A percentile compares a stretch with the other conserved stretches of the same genome.
phyloP scores from a whole-genome alignment of 1,140 invertebrate species.

The Nebria ingens region DNA sequence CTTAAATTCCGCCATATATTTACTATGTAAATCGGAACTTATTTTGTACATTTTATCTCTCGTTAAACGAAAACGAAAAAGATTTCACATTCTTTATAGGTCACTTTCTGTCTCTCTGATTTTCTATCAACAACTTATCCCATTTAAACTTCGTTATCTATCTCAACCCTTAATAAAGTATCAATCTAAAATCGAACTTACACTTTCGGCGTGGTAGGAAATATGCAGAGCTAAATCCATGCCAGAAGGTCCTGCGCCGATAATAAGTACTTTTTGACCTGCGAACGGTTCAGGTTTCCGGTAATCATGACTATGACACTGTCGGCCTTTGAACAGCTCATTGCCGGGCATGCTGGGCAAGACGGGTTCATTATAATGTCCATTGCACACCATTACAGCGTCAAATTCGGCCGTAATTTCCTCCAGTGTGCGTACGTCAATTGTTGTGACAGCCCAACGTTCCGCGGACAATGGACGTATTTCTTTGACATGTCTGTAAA shows the following conservation, averaged over 20 bases:
- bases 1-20: no score
- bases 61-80: no score
- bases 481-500: slow-evolving; percentile 50
- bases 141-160: no score
- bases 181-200: no score
- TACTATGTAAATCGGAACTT: no score
- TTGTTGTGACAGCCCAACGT: slow-evolving; percentile 50
- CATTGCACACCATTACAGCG: slow-evolving; percentile 76
- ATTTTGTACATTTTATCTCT: no score
- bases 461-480: slow-evolving; percentile 42
- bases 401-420: slow-evolving; percentile 52
- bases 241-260: slow-evolving; percentile 82
- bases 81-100: no score
- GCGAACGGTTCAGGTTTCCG: slow-evolving; percentile 55
- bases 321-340: slow-evolving; percentile 31
- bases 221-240: slow-evolving; percentile 76
- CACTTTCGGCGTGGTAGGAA: slow-evolving; percentile 49
- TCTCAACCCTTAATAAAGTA: no score
- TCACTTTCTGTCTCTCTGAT: no score
- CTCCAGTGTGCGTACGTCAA: slow-evolving; percentile 44
- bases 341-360: slow-evolving; percentile 33
- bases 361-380: slow-evolving; percentile 64
- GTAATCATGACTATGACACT: slow-evolving; percentile 79
- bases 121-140: no score
- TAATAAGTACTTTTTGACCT: slow-evolving; percentile 57